A percentile compares a stretch with the other conserved stretches of the same genome.
Conservation (phyloP, 2,113 vertebrate genomes). For the Nanorana parkeri region DNA sequence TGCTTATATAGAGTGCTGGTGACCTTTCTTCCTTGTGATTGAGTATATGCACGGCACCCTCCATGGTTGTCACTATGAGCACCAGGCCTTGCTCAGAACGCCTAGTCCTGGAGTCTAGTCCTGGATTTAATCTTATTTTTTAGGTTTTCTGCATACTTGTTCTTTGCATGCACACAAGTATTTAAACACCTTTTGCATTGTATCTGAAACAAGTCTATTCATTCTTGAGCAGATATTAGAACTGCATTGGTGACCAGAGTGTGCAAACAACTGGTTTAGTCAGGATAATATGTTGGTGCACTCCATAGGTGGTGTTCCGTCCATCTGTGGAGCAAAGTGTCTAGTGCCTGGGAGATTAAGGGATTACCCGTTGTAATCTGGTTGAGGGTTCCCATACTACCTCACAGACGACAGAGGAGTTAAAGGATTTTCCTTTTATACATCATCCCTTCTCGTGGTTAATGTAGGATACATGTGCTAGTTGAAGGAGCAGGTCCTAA, state of each 20-base stretch:
- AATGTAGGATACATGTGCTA: conserved; percentile 2
- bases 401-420: conserved; percentile 6
- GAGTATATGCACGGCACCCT: too few relatives aligned
- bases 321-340: conserved; percentile 18
- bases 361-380: conserved; percentile 51
- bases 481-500: not conserved
- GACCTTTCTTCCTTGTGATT: too few relatives aligned
- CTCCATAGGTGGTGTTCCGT: not conserved
- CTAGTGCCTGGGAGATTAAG: conserved; percentile 45
- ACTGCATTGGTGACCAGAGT: not conserved
- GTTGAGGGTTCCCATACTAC: conserved; percentile 52
- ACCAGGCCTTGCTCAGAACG: too few relatives aligned
- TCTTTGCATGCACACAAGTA: too few relatives aligned
- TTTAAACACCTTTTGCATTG: too few relatives aligned
- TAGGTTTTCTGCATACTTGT: too few relatives aligned
- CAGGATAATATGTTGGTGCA: not conserved
- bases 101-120: too few relatives aligned
- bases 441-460: not conserved
- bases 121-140: too few relatives aligned
- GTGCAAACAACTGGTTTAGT: not conserved
- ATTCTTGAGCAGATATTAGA: too few relatives aligned
- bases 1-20: too few relatives aligned
- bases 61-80: too few relatives aligned
- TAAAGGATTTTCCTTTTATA: conserved; percentile 51
- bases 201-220: too few relatives aligned